Evolutionary conservation across 1,140 invertebrate genomes (phyloP).

Genomic region (Aethina tumida): DNA sequence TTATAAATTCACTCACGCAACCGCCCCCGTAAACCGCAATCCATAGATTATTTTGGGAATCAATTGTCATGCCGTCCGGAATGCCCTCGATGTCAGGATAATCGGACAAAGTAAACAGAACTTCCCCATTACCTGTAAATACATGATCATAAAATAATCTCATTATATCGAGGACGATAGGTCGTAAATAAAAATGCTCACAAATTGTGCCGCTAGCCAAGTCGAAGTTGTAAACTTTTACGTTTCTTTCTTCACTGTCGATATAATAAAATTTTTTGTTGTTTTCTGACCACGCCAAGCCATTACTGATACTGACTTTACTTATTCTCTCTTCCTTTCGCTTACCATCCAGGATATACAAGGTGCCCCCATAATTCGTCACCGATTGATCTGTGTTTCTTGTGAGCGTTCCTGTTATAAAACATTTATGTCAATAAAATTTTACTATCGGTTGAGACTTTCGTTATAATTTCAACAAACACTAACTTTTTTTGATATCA

Average conservation of each 20-base stretch:
- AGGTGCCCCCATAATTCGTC: conserved; percentile 41
- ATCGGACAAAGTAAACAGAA: conserved; percentile 14
- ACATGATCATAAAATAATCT: neutral
- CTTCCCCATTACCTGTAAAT: conserved; percentile 9
- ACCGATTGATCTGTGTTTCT: conserved; percentile 40
- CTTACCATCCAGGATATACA: conserved; percentile 40
- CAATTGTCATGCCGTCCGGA: conserved; percentile 61
- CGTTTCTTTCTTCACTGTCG: conserved; percentile 53
- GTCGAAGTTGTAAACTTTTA: conserved; percentile 65
- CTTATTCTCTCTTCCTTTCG: conserved; percentile 29
- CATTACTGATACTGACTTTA: conserved; percentile 63
- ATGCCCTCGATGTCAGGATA: conserved; percentile 17
- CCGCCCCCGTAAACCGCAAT: conserved; percentile 44
- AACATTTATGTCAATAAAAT: neutral
- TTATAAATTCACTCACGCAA: conserved; percentile 29
- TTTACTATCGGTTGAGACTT: too few relatives aligned
- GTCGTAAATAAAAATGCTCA: conserved; percentile 22
- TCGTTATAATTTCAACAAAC: too few relatives aligned
- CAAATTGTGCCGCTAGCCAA: conserved; percentile 44
- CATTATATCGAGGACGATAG: neutral
- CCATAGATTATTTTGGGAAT: conserved; percentile 51
- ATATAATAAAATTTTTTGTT: conserved; percentile 65
- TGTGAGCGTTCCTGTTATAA: conserved; percentile 18
- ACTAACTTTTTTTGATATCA: too few relatives aligned
- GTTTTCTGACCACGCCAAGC: conserved; percentile 63